Evolutionary conservation across 2,113 vertebrate genomes (phyloP), one percentile per base, ranked within the genome.

Genomic region (Poicephalus gulielmi): DNA sequence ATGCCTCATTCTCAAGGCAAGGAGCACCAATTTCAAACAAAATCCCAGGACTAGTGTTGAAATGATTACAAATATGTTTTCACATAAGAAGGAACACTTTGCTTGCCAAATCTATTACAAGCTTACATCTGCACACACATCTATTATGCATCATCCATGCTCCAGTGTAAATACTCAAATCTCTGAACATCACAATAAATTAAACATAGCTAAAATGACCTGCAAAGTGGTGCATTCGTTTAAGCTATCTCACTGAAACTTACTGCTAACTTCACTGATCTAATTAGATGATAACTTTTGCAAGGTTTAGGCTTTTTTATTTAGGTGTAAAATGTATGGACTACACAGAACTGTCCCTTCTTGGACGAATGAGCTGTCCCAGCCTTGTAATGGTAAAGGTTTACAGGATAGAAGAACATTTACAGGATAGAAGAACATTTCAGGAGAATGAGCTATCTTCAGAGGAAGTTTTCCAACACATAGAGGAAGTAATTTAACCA

Each of bases 91-190:
- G 44, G 81, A 83, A 68, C 57, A 81, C 8, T 90, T 90, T 39
- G 3, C 76, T 77, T 90, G 73, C 88, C 88, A 90, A 94, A 74
- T 75, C 73, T 83, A 28, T 78, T 88, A n/a, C 53, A 14, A 18
- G 17, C 41, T 92, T 63, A 55, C 50, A 81, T 68, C 79, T 71
- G 64, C 50, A 78, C 47, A 70, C 82, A 41, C 55, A 71, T 88
- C 50, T 71, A 44, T 81, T 88, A 60, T 64, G 79, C 18, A 71
- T 55, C 47, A 83, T 59, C 85, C 64, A 7, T 75, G 92, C 50
- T 93, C 41, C 89, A 85, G 81, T 37, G 66, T 87, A 95, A 96
- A 86, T 75, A 92, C 39, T 47, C 73, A 92, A 66, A 85, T 73
- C 63, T 95, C 92, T 77, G 53, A 87, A 70, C 68, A 88, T 50